Base-by-base conservation (phyloP, 2,113 vertebrate genomes). In the Percopsis transmontana region DNA sequence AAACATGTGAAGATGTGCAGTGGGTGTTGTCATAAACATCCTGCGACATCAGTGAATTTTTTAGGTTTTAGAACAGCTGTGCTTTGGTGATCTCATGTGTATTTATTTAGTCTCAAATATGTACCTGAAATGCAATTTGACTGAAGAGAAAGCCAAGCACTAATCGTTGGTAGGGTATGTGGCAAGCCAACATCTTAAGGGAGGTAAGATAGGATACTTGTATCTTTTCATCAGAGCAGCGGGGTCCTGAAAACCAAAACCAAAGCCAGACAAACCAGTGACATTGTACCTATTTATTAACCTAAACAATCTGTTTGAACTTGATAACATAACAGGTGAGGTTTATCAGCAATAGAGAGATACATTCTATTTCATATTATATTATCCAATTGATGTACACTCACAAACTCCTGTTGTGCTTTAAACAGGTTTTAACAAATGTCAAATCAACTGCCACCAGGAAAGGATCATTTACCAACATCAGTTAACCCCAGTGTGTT, bases 61-160 rank as follows among this genome's bases (percentile, higher is more conserved):
- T 33, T 33, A 33, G 27, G 5, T 33, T 33, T 33, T 7, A 33
- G 27, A 33, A 7, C 27, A 4, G 27, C 8, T 33, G 27, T 33
- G 27, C 27, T 33, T 7, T 33, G 27, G 5, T 58, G 56, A 2
- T 16, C 8, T 5, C 6, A 13, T 12, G 23, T 12, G 4, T 16
- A 41, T 8, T 5, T 1, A 2, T 7, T 33, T 4, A 48, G 19
- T 52, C n/a, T 38, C 20, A 57, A 51, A 47, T 39, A 4, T 38
- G 58, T 50, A 90, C 86, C 83, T 91, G 89, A 76, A 90, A 90
- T 8, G 83, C 87, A 15, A 88, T 60, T 0, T 48, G 21, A 18
- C 68, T 66, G 16, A 91, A 88, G 27, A 89, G 48, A 47, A 91
- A 90, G 19, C 86, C 84, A 0, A 92, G 85, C 38, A 89, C 77